phyloP scores from a whole-genome alignment of 2,113 vertebrate genomes.

The Spermophilus dauricus region DNA sequence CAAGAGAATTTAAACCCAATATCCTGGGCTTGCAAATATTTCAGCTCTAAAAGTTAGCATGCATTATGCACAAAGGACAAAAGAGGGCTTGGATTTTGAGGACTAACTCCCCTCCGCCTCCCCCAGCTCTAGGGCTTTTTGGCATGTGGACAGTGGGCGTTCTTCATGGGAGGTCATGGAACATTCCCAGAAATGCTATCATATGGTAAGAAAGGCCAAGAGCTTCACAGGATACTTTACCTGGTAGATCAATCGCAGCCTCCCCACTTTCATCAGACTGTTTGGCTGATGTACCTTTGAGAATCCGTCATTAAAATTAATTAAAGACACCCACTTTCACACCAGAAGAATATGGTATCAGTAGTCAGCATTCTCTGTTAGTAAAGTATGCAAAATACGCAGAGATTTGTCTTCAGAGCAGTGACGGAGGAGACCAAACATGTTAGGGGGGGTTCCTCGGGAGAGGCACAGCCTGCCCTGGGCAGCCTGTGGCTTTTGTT shows the following conservation, averaged over 20 bases:
- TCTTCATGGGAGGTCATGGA: background rate
- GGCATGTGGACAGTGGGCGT: background rate
- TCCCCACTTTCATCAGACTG: slow-evolving; percentile 88
- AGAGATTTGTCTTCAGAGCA: slow-evolving; percentile 85
- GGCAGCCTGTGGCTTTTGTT: slow-evolving; percentile 31
- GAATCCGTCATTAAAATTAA: slow-evolving; percentile 91
- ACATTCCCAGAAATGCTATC: slow-evolving; percentile 62
- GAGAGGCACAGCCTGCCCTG: slow-evolving; percentile 14
- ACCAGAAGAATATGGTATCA: slow-evolving; percentile 87
- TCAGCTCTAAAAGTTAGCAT: background rate
- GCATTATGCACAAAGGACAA: background rate
- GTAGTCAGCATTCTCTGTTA: slow-evolving; percentile 91
- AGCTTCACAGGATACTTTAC: slow-evolving; percentile 86
- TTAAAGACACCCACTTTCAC: slow-evolving; percentile 91
- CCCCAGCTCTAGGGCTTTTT: background rate
- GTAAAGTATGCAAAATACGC: slow-evolving; percentile 86
- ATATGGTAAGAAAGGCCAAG: slow-evolving; percentile 79
- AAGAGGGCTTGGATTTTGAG: background rate
- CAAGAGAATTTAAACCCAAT: slow-evolving; percentile 22
- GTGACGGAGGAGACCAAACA: slow-evolving; percentile 71
- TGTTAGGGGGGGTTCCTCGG: slow-evolving; percentile 27
- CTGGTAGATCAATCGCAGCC: slow-evolving; percentile 87
- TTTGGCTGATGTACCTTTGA: slow-evolving; percentile 91
- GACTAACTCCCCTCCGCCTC: background rate
- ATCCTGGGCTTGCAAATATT: background rate